Conservation (phyloP, 2,888 invertebrate species). For the Scrobipalpa atriplicella region DNA sequence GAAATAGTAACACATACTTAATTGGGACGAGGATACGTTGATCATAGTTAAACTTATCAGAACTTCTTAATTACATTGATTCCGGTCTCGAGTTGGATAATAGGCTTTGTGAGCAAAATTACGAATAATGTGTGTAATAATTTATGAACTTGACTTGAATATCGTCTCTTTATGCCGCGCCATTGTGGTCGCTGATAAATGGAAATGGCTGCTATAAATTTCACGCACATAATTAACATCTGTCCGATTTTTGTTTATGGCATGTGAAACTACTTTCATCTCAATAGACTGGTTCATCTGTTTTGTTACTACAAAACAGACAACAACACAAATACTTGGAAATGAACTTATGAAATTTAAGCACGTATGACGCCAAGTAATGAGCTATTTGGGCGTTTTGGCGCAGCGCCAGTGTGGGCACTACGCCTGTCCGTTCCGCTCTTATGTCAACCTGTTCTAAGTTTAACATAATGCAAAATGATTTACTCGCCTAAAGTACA, state of each 20-base stretch:
- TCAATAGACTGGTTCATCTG: not conserved
- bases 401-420: not conserved
- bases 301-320: not conserved
- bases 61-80: not conserved
- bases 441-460: not conserved
- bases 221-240: conserved; percentile 1
- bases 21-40: conserved; percentile 1
- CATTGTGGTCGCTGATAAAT: conserved; percentile 7
- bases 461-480: not conserved
- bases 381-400: conserved; percentile 19
- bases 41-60: not conserved
- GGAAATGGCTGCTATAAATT: conserved; percentile 8
- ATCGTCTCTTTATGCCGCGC: not conserved
- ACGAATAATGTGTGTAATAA: not conserved
- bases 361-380: conserved; percentile 21
- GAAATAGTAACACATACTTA: conserved; percentile 1
- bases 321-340: not conserved
- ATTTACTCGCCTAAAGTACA: conserved; percentile 85
- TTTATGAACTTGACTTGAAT: not conserved
- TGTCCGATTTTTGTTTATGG: conserved; percentile 8
- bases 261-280: not conserved
- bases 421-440: not conserved
- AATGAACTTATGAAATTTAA: conserved; percentile 10
- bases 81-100: not conserved
- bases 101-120: not conserved